Conservation (phyloP, 2,113 vertebrate genomes). For the Tachuris rubrigastra region DNA sequence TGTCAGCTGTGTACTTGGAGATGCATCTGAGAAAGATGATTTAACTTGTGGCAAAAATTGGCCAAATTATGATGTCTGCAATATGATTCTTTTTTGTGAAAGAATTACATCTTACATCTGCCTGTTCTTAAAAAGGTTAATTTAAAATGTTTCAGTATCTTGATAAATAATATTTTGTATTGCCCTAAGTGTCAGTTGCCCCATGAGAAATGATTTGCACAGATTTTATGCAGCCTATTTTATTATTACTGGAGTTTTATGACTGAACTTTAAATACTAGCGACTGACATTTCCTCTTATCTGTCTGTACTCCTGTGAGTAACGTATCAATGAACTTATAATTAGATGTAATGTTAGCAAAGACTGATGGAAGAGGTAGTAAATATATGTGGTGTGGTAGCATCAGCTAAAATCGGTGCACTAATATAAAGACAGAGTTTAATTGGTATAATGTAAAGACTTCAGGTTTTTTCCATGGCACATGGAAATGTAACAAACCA, state of each 20-base stretch:
- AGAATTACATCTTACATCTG: not conserved
- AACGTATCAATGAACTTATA: slow-evolving; percentile 22
- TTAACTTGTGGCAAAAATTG: slow-evolving; percentile 32
- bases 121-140: not conserved
- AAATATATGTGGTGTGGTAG: not conserved
- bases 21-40: slow-evolving; percentile 32
- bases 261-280: slow-evolving; percentile 61
- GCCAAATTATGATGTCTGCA: slow-evolving; percentile 28
- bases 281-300: slow-evolving; percentile 36
- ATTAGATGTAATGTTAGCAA: slow-evolving; percentile 22
- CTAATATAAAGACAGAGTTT: not conserved
- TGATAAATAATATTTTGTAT: slow-evolving; percentile 20
- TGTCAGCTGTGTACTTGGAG: slow-evolving; percentile 49
- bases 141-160: not conserved
- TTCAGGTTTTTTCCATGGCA: not conserved
- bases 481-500: not conserved
- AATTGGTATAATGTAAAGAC: not conserved
- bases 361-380: slow-evolving; percentile 22
- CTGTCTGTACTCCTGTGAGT: slow-evolving; percentile 10
- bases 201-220: slow-evolving; percentile 9
- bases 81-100: no score
- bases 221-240: slow-evolving; percentile 24
- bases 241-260: slow-evolving; percentile 37
- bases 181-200: not conserved
- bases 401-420: not conserved